Evolutionary conservation across 2,797 vertebrate genomes (phyloP).

Genomic region (Gymnothorax reevesii): DNA sequence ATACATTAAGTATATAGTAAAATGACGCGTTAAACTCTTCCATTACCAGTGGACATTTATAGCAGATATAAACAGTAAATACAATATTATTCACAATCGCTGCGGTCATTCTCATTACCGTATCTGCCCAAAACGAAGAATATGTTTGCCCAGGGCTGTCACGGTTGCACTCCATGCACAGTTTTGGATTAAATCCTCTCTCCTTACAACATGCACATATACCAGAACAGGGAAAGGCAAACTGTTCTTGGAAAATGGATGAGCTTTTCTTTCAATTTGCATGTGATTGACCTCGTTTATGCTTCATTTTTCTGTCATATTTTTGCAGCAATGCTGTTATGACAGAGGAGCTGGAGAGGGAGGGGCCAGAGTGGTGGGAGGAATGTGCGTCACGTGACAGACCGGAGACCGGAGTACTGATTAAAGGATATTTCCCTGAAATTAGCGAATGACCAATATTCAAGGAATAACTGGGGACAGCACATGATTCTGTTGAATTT

Average conservation of each 20-base stretch:
- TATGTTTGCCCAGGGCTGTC: background rate
- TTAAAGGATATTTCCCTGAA: background rate
- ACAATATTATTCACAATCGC: background rate
- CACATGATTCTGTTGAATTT: background rate
- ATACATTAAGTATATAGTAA: background rate
- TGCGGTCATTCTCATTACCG: background rate
- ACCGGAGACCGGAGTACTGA: background rate
- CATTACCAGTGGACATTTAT: background rate
- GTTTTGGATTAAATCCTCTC: background rate
- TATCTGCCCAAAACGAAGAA: background rate
- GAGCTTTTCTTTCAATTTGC: slow-evolving; percentile 10
- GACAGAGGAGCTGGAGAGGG: background rate
- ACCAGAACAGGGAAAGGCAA: slow-evolving; percentile 14
- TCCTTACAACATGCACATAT: background rate
- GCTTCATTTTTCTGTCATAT: background rate
- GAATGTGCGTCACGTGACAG: background rate
- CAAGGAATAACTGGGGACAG: background rate
- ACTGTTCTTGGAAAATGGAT: slow-evolving; percentile 6
- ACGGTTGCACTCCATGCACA: background rate
- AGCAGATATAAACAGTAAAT: background rate
- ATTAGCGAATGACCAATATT: background rate
- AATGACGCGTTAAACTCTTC: background rate
- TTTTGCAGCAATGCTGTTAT: background rate
- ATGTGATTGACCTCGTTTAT: slow-evolving; percentile 16
- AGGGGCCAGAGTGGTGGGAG: background rate